A percentile compares a stretch with the other conserved stretches of the same genome.
Conservation (phyloP, 1,140 invertebrate genomes). For the Aphelenchoides fujianensis region DNA sequence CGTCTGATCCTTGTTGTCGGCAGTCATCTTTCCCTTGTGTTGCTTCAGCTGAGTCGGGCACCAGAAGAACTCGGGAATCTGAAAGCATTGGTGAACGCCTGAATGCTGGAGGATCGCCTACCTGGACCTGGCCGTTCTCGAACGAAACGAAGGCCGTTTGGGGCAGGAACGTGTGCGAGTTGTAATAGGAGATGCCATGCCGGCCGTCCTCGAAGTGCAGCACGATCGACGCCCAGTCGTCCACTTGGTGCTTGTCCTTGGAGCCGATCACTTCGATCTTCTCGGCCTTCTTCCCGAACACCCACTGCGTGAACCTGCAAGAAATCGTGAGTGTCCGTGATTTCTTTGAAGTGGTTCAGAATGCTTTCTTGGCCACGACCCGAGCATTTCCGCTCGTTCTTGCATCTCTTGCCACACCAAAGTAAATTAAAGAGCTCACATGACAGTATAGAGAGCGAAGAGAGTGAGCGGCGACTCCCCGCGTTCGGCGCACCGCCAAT, state of each 20-base stretch:
- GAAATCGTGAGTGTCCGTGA: too few relatives aligned
- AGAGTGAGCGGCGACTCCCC: constrained; percentile 18
- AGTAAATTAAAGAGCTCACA: too few relatives aligned
- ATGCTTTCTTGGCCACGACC: too few relatives aligned
- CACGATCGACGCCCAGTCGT: constrained; percentile 23
- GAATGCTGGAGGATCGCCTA: too few relatives aligned
- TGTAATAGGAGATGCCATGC: constrained; percentile 69
- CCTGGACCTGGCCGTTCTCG: constrained; percentile 70
- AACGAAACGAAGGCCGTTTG: constrained; percentile 72
- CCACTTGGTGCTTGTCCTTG: constrained; percentile 63
- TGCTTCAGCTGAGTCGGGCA: constrained; percentile 41
- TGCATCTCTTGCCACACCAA: too few relatives aligned
- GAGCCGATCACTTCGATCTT: constrained; percentile 21
- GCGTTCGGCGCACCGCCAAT: constrained; percentile 24
- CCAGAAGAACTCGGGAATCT: constrained; percentile 44
- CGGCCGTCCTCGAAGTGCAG: constrained; percentile 61
- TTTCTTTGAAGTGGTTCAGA: too few relatives aligned
- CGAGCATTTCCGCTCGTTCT: too few relatives aligned
- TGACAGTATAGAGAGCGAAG: constrained; percentile 63
- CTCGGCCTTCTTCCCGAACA: constrained; percentile 41
- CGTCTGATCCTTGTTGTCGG: constrained; percentile 17
- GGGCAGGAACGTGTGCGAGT: constrained; percentile 66
- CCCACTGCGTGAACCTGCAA: too few relatives aligned
- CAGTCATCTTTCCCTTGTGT: constrained; percentile 15
- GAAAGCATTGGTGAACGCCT: background rate